phyloP scores from a whole-genome alignment of 2,797 vertebrate species.

The Anolis apletophallus region DNA sequence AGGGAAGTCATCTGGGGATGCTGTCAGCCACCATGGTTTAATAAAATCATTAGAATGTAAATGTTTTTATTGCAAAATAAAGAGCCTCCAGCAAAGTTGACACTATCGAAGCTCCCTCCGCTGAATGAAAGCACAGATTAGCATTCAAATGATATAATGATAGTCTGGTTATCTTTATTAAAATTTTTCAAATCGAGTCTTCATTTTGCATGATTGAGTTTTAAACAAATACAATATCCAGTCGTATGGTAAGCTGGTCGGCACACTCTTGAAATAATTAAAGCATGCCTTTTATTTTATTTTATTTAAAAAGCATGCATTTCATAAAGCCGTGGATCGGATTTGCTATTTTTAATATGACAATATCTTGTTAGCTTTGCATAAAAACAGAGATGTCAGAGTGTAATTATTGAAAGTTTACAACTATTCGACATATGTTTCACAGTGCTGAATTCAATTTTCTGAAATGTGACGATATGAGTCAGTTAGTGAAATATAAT shows the following conservation, averaged over 20 bases:
- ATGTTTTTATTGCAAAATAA: constrained; percentile 99
- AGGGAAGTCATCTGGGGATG: constrained; percentile 89
- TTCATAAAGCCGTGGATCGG: constrained; percentile 98
- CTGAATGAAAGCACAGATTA: constrained; percentile 97
- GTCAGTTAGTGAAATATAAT: constrained; percentile 87
- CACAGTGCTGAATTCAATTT: constrained; percentile 95
- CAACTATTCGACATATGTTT: constrained; percentile 99
- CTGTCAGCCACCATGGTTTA: constrained; percentile 98
- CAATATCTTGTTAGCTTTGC: constrained; percentile 97
- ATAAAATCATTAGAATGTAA: constrained; percentile 99
- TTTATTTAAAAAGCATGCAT: constrained; percentile 87
- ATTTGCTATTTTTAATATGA: constrained; percentile 97
- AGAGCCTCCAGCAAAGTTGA: constrained; percentile 98
- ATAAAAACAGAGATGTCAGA: constrained; percentile 94
- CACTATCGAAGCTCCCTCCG: constrained; percentile 88
- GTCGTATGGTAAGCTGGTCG: constrained; percentile 83
- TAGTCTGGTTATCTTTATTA: constrained; percentile 99
- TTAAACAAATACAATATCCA: constrained; percentile 99
- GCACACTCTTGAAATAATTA: constrained; percentile 97
- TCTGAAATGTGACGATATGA: constrained; percentile 89
- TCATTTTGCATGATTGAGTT: constrained; percentile 99
- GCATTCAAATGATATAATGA: constrained; percentile 99
- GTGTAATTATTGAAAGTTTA: constrained; percentile 98
- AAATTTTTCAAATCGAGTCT: constrained; percentile 99
- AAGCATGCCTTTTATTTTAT: constrained; percentile 92